Evolutionary conservation across 2,113 vertebrate genomes (phyloP), one percentile per base, ranked within the genome.

Genomic region (Polyodon spathula): DNA sequence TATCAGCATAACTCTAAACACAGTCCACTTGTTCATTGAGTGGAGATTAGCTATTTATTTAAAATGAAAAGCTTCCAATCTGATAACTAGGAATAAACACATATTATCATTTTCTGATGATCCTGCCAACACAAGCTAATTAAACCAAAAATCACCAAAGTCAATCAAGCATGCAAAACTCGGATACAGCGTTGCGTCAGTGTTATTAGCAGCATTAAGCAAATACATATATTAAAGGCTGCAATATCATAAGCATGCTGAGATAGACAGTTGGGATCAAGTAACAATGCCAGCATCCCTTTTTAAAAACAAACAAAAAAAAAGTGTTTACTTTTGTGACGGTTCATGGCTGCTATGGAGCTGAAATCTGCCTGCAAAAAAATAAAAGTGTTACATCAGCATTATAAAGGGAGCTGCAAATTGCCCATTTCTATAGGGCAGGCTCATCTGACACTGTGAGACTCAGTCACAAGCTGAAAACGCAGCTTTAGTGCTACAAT

Each of bases 401-500:
- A 74, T 75, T 73, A 61, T 83, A 81, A 85, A 89, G 88, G 82
- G 81, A 84, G 79, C 78, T 80, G 77, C 82, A 82, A 85, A 90
- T 87, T 84, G 84, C 78, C 84, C 73, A 80, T 89, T 90, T 89
- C 86, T 86, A 79, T 88, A 82, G 76, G 69, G 73, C 78, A 73
- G 64, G 84, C 79, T 89, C 86, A 88, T 86, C 71, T 86, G 88
- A 92, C 88, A 88, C 79, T 85, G 70, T 76, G 51, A 27, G 70
- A 75, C 76, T 79, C 76, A 83, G 89, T 89, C 88, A 90, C 81
- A 64, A 74, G 68, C 74, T 81, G 75, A 82, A 84, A 86, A 86
- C 86, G 83, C 85, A 88, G 82, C 88, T 89, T 88, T 89, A 81
- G 84, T 78, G 75, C 80, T 76, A 80, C 73, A 73, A 76, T 81